These are phyloP conservation scores for Myotis davidii DNA, from an alignment of 2,113 vertebrate genomes.

Conservation along the genomic window DNA sequence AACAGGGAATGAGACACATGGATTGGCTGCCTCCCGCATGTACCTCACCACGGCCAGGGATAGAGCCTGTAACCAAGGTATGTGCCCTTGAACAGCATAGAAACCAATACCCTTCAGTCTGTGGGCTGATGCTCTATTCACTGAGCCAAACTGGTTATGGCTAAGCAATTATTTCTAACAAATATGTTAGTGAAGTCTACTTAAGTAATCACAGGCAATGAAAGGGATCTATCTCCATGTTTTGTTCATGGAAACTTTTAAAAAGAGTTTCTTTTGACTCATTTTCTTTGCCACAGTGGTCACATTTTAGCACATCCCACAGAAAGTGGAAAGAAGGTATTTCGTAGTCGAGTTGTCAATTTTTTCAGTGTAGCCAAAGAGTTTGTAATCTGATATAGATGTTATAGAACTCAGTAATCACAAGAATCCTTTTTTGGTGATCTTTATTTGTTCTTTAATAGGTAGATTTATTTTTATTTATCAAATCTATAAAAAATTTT, in stretches of 20 bases:
- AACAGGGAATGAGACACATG: too few species aligned
- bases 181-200: neutral
- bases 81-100: too few species aligned
- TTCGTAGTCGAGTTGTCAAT: neutral
- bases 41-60: too few species aligned
- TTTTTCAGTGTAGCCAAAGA: neutral
- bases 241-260: conserved; percentile 15
- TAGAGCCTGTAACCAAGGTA: too few species aligned
- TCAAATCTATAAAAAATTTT: conserved; percentile 26
- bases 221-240: neutral
- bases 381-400: neutral
- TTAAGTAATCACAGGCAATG: neutral
- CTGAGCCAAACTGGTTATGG: neutral
- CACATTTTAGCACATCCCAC: neutral
- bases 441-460: neutral
- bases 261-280: neutral
- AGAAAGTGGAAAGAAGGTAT: neutral
- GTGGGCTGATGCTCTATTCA: too few species aligned
- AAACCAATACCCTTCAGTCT: too few species aligned
- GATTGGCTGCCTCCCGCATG: too few species aligned
- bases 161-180: conserved; percentile 16
- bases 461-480: conserved; percentile 11
- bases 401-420: neutral
- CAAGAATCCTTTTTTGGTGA: neutral
- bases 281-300: neutral